These are phyloP conservation scores for Synaphobranchus kaupii DNA, from an alignment of 2,797 vertebrate genomes.

Conservation along the genomic window DNA sequence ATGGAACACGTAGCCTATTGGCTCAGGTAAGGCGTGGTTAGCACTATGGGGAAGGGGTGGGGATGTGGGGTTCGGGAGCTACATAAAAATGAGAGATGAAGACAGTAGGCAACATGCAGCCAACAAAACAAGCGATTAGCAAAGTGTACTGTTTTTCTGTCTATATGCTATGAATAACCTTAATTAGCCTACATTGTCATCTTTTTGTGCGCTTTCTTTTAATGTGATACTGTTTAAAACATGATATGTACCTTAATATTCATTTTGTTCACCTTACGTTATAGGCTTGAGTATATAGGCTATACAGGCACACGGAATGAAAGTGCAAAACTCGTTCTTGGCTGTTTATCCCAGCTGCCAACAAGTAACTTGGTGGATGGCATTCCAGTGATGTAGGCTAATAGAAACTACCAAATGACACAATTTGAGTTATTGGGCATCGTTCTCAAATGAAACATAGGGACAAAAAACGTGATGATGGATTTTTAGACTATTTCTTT, in stretches of 20 bases:
- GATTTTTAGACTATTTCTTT: neutral
- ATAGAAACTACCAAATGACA: neutral
- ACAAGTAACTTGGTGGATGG: neutral
- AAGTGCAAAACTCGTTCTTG: neutral
- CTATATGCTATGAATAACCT: neutral
- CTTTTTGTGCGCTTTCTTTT: neutral
- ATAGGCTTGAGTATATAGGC: neutral
- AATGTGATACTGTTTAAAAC: neutral
- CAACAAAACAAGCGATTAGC: neutral
- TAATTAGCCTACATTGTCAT: neutral
- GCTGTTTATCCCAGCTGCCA: too few species aligned
- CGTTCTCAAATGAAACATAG: neutral
- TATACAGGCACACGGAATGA: neutral
- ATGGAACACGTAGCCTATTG: neutral
- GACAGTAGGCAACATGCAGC: neutral
- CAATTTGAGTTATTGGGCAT: neutral
- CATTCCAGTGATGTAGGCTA: neutral
- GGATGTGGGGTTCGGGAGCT: neutral
- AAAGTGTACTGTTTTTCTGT: neutral
- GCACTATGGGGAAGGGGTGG: too few species aligned
- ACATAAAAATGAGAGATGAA: neutral
- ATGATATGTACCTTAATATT: neutral
- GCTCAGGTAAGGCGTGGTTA: slow-evolving; percentile 4
- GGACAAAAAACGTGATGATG: too few species aligned
- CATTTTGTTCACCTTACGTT: too few species aligned